Evolutionary conservation across 1,140 invertebrate species (phyloP).

Genomic region (Ladona fulva): DNA sequence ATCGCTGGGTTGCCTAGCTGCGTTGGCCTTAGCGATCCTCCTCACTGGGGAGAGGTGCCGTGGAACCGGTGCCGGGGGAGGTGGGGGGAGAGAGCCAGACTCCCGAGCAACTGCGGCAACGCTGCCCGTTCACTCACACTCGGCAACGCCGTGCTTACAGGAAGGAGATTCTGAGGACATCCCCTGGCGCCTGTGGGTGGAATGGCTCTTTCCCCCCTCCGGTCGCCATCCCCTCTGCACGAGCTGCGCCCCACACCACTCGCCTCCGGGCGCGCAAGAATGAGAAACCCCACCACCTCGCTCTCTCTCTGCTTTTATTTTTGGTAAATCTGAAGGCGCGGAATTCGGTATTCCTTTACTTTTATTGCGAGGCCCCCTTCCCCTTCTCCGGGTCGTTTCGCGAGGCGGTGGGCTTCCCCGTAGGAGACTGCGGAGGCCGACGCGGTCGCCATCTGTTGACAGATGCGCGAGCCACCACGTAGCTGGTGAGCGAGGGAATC

Average conservation of each 20-base stretch:
- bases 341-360: neutral
- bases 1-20: too few relatives aligned
- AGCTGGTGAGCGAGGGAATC: neutral
- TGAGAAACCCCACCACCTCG: neutral
- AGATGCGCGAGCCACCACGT: neutral
- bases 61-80: neutral
- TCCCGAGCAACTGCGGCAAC: neutral
- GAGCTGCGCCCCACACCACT: neutral
- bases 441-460: neutral
- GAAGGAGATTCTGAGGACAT: neutral
- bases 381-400: neutral
- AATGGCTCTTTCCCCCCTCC: neutral
- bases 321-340: neutral
- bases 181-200: slow-evolving; percentile 2
- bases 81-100: neutral
- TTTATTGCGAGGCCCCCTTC: neutral
- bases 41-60: too few relatives aligned
- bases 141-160: neutral
- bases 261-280: neutral
- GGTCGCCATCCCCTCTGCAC: neutral
- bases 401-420: neutral
- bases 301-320: neutral
- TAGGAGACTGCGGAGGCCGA: neutral
- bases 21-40: too few relatives aligned
- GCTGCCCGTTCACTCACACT: neutral